Evolutionary conservation across 2,113 vertebrate genomes (phyloP), one percentile per base, ranked within the genome.

Genomic region (Rhizomys pruinosus): DNA sequence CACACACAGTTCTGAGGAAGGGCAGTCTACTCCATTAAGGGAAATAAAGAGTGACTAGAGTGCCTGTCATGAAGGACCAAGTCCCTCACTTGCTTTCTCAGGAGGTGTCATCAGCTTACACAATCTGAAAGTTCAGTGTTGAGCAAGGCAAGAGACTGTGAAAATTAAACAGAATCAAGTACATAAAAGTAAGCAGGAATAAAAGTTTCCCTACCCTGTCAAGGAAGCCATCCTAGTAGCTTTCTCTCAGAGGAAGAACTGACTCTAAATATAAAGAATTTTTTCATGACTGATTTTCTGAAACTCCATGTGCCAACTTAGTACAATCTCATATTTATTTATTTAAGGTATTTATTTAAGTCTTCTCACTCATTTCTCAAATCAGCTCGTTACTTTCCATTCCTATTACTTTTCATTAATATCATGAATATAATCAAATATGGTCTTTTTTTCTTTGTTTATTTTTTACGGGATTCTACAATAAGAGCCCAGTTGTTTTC

Each of bases 261-360:
- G 59, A 42, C 69, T 90, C 80, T 80, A 91, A 91, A 91, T 89
- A 94, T 76, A 94, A 82, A 82, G 57, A 93, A 87, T 76, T 95
- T 94, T 95, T 87, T 61, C 88, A 91, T 78, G 84, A 96, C 89
- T 95, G 92, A 90, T 92, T 93, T 80, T 89, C 94, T 95, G 94
- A 69, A 94, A 92, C 22, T 85, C 63, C 84, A 52, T 84, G 93
- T 94, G 80, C 94, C 93, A 96, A 94, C 87, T 84, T 69, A 92
- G 90, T 91, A 90, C 29, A 69, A 93, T 89, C 96, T 95, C 92
- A 81, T 96, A 90, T 97, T 96, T 95, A 95, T 95, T 95, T 93
- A 95, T 93, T 94, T 90, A 93, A 95, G 93, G 90, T 96, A 87
- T n/a, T n/a, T n/a, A 87, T 96, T 93, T 96, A 93, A 94, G 94